Conservation (phyloP, 2,113 vertebrate genomes). For the Andinoacara biseriatus region DNA sequence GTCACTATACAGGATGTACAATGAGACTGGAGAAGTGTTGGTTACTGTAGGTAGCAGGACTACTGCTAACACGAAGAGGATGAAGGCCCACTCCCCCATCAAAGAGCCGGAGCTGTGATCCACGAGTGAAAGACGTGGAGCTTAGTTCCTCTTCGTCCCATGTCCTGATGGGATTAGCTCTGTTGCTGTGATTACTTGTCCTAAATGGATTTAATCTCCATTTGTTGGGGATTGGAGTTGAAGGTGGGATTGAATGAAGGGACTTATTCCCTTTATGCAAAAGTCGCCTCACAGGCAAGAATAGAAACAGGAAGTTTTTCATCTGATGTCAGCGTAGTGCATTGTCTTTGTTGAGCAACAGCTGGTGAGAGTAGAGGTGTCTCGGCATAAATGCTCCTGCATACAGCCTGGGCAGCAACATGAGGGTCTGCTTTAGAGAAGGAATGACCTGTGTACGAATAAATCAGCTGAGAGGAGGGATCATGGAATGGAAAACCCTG, state of each 20-base stretch:
- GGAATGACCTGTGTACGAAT: not conserved
- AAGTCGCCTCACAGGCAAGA: not conserved
- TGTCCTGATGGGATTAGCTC: constrained; percentile 56
- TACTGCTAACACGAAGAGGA: not conserved
- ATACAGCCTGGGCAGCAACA: not conserved
- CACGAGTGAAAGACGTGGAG: not conserved
- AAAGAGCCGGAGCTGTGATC: constrained; percentile 18
- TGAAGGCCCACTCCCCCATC: not conserved
- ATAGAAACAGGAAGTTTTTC: constrained; percentile 51
- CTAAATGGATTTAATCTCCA: constrained; percentile 64
- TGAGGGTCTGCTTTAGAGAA: not conserved
- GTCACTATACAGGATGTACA: no score
- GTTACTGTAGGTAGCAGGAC: not conserved
- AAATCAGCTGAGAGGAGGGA: not conserved
- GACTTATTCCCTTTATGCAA: not conserved
- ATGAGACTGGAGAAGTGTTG: no score
- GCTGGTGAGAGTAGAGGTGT: not conserved
- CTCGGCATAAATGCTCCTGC: not conserved
- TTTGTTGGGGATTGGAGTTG: constrained; percentile 32
- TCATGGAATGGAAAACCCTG: not conserved
- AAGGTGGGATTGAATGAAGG: not conserved
- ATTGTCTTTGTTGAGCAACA: not conserved
- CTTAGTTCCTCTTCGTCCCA: constrained; percentile 22
- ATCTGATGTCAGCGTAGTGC: not conserved
- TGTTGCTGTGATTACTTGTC: constrained; percentile 55